phyloP scores from a whole-genome alignment of 2,797 vertebrate species.

The Sebastes oblongus region DNA sequence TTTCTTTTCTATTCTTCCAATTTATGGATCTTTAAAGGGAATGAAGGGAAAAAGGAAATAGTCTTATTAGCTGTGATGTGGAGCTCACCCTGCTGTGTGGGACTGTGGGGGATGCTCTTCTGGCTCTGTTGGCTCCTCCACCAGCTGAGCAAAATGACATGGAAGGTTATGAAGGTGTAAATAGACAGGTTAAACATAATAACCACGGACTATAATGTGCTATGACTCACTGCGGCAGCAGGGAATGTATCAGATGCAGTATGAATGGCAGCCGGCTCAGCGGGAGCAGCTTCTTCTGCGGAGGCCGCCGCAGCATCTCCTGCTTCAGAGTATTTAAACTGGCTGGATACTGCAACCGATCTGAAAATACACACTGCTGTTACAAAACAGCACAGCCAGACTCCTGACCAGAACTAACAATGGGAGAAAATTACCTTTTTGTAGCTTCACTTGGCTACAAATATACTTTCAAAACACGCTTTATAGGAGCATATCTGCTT shows the following conservation, averaged over 20 bases:
- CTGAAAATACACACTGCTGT: slow-evolving; percentile 47
- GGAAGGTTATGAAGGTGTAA: neutral
- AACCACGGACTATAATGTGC: neutral
- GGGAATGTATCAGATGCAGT: slow-evolving; percentile 8
- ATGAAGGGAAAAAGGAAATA: neutral
- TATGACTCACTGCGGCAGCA: slow-evolving; percentile 57
- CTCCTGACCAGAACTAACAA: neutral
- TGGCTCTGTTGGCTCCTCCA: slow-evolving; percentile 25
- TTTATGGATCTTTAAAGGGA: neutral
- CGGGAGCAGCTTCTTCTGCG: neutral
- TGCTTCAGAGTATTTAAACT: slow-evolving; percentile 33
- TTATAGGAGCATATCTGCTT: neutral
- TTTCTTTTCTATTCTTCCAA: neutral
- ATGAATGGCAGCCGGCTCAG: slow-evolving; percentile 25
- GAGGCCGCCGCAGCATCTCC: neutral
- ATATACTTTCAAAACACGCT: neutral
- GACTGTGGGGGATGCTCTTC: slow-evolving; percentile 12
- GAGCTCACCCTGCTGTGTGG: slow-evolving; percentile 62
- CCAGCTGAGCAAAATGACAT: slow-evolving; percentile 31
- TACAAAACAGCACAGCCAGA: slow-evolving; percentile 6
- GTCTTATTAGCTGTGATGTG: neutral
- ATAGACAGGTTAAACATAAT: neutral
- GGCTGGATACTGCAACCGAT: slow-evolving; percentile 15
- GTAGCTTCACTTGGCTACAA: neutral
- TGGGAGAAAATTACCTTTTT: neutral